These are phyloP conservation scores for Drosophila subsilvestris DNA, from an alignment of 2,888 invertebrate genomes.

Conservation along the genomic window DNA sequence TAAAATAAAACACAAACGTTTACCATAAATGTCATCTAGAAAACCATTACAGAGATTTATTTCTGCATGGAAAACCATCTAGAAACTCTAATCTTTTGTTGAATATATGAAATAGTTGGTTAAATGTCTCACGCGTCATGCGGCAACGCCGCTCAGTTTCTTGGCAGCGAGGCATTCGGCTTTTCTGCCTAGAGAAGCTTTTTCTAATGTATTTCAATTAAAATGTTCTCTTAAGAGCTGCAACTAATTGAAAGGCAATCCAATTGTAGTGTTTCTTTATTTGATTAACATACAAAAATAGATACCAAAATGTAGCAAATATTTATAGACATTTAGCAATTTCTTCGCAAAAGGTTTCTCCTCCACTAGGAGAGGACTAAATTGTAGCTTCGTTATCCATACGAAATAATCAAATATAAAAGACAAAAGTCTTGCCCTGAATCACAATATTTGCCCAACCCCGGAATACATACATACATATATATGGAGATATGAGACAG, in stretches of 20 bases:
- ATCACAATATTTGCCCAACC: not conserved
- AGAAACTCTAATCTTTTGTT: too few species aligned
- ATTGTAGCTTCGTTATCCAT: not conserved
- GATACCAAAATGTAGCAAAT: not conserved
- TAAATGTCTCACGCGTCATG: too few species aligned
- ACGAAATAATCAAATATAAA: not conserved
- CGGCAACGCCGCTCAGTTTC: too few species aligned
- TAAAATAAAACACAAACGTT: too few species aligned
- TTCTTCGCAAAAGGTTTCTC: not conserved
- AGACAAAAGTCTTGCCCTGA: slow-evolving; percentile 1
- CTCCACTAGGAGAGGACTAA: not conserved
- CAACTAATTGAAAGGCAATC: not conserved
- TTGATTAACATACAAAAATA: not conserved
- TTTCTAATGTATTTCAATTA: not conserved
- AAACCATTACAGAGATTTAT: too few species aligned
- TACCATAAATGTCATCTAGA: too few species aligned
- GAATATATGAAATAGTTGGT: too few species aligned
- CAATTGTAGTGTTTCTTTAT: not conserved
- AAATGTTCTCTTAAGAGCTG: not conserved
- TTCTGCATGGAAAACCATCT: too few species aligned
- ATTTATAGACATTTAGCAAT: not conserved
- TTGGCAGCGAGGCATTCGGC: too few species aligned
- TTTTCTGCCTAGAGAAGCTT: too few species aligned
- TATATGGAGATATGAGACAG: not conserved
- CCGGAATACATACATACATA: not conserved